Evolutionary conservation across 2,888 invertebrate genomes (phyloP), one percentile per base, ranked within the genome.

Genomic region (Mechanitis messenoides): DNA sequence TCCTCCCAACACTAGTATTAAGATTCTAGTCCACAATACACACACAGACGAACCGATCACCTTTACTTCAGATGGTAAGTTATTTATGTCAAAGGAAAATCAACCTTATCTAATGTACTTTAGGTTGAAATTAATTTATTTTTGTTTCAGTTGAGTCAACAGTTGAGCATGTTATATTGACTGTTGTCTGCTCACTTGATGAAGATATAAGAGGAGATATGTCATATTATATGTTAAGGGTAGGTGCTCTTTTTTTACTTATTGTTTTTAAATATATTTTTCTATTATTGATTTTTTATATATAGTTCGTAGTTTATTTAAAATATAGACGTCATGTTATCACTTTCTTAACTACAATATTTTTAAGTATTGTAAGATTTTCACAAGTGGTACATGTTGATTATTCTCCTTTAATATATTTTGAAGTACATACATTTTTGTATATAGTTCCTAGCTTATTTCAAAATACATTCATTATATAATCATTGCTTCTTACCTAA

Each of bases 31-130:
- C 64, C 93, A 91, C 60, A 91, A 92, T 74, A 91, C 92, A 9
- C 91, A 92, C 64, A 79, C 85, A 28, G 84, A 91, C 62, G 91
- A 92, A 80, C 96, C 97, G 6, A 93, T 97, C 71, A 93, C 93
- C 11, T 98, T 98, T 82, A 98, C 97, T 46, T 97, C 97, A 77
- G 97, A 98, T 86, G 95, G 97, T 97, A 87, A 91, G 91, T 3
- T 45, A 50, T 38, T 28, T 50, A 6, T 50, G 31, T 31, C 11
- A 31, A 28, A 31, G 31, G 6, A 3, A 11, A 31, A 31, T 5
- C 7, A n/a, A 12, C 46, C 11, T 45, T 54, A 3, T 33, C 2
- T 20, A 38, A n/a, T 7, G 33, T n/a, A 38, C 12, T 35, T 31
- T 9, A 42, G 7, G 7, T 5, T 47, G 7, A 35, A 53, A 50